Evolutionary conservation across 1,140 invertebrate genomes (phyloP), one percentile per base, ranked within the genome.

Genomic region (Drosophila busckii): DNA sequence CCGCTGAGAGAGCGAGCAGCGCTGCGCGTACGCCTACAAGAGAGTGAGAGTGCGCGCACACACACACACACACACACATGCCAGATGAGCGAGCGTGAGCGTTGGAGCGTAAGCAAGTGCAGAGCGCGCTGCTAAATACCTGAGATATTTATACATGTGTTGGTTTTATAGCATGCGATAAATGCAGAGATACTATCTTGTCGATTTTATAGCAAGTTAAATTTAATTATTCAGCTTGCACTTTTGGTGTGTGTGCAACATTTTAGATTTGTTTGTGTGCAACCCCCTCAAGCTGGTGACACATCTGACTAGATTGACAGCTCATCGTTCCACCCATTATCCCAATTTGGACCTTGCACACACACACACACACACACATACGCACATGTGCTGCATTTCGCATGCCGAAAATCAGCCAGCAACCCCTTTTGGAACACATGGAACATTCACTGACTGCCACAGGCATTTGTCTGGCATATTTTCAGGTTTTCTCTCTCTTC

Each of bases 321-420:
- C 17, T 31, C 25, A 19, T 17, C 17, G 17, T 26, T 58, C n/a
- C n/a, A 19, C 19, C 13, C 46, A 29, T 52, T 56, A n/a, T n/a
- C n/a, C n/a, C n/a, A n/a, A n/a, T n/a, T n/a, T n/a, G n/a, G n/a
- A n/a, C n/a, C n/a, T n/a, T n/a, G n/a, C n/a, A n/a, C n/a, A n/a
- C n/a, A n/a, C n/a, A n/a, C n/a, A n/a, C n/a, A n/a, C n/a, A n/a
- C n/a, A n/a, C n/a, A n/a, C n/a, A n/a, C n/a, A n/a, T 22, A 8
- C 55, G 44, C 73, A 71, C 73, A 80, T 73, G 71, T 78, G 73
- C 54, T 64, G 59, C 64, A 64, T 73, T 78, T 78, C 67, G 73
- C 71, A 80, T 68, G 48, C 64, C 50, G 31, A 42, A n/a, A 28
- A 41, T 25, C 40, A 50, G 16, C 35, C 40, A 23, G 29, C 44